Evolutionary conservation across 2,113 vertebrate genomes (phyloP).

Genomic region (Cheirogaleus medius): DNA sequence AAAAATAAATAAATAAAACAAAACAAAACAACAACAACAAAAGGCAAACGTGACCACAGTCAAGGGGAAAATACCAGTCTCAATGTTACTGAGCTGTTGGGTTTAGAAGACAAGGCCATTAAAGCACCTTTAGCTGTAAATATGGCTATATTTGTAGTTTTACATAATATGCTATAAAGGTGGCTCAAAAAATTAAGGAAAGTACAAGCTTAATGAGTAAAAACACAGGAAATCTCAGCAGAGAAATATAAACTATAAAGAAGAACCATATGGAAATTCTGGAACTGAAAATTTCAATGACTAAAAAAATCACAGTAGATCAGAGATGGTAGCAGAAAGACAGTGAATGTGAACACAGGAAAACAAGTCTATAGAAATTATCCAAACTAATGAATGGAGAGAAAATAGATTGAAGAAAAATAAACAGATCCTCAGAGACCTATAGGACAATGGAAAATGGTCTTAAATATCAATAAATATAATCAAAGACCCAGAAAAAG

Average conservation of each 20-base stretch:
- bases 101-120: neutral
- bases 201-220: neutral
- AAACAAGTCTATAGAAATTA: neutral
- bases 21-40: neutral
- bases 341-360: neutral
- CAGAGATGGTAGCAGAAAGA: neutral
- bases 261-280: neutral
- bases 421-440: neutral
- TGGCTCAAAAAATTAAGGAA: neutral
- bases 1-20: neutral
- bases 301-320: neutral
- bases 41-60: neutral
- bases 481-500: neutral
- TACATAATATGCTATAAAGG: neutral
- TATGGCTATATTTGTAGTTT: neutral
- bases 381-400: neutral
- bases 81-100: neutral
- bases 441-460: neutral
- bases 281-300: neutral
- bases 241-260: neutral
- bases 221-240: neutral
- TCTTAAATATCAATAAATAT: neutral
- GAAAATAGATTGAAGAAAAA: neutral
- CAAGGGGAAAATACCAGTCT: neutral
- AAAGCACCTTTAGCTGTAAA: neutral